Evolutionary conservation across 2,888 invertebrate species (phyloP).

Genomic region (Tillus elongatus): DNA sequence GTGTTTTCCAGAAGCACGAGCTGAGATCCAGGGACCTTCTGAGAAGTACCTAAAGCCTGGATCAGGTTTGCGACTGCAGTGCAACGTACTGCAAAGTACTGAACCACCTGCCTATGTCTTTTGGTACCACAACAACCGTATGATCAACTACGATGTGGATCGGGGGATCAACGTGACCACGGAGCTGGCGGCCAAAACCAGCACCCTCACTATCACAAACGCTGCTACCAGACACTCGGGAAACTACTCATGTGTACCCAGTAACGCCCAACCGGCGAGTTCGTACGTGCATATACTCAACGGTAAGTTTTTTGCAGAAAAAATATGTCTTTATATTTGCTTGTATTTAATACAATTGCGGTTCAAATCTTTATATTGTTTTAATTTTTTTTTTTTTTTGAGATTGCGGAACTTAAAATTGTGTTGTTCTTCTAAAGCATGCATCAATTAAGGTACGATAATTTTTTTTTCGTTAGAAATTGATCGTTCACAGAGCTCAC

Average conservation of each 20-base stretch:
- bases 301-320: constrained; percentile 58
- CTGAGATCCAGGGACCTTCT: constrained; percentile 75
- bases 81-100: constrained; percentile 74
- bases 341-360: too few species aligned
- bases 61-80: constrained; percentile 71
- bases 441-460: too few species aligned
- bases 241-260: constrained; percentile 82
- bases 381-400: too few species aligned
- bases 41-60: constrained; percentile 84
- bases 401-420: too few species aligned
- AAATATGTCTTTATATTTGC: too few species aligned
- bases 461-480: too few species aligned
- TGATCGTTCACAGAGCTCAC: too few species aligned
- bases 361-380: too few species aligned
- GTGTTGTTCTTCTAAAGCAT: too few species aligned
- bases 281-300: constrained; percentile 85
- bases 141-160: constrained; percentile 86
- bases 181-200: constrained; percentile 60
- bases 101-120: constrained; percentile 77
- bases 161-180: constrained; percentile 81
- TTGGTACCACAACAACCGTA: constrained; percentile 83
- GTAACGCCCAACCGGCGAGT: constrained; percentile 79
- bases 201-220: constrained; percentile 52
- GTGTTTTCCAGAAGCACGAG: constrained; percentile 72
- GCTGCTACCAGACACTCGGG: constrained; percentile 68